Conservation (phyloP, 2,797 vertebrate species). For the Tolypeutes matacus region DNA sequence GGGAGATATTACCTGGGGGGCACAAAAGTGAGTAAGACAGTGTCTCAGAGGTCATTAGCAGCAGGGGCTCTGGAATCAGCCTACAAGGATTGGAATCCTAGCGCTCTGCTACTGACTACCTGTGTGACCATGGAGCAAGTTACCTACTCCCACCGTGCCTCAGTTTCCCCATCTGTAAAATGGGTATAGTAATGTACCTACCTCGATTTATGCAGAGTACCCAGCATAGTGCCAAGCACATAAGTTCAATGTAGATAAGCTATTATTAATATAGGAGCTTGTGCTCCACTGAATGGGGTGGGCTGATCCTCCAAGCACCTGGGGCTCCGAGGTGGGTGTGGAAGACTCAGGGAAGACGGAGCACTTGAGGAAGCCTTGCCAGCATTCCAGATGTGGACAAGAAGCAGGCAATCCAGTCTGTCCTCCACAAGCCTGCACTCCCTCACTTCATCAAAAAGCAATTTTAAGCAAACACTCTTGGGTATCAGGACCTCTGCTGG, state of each 20-base stretch:
- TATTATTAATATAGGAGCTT: not conserved
- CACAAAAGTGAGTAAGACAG: not conserved
- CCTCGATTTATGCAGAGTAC: constrained; percentile 40
- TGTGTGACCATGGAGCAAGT: not conserved
- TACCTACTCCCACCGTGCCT: constrained; percentile 37
- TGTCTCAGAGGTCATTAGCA: not conserved
- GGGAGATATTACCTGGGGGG: not conserved
- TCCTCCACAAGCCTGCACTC: not conserved
- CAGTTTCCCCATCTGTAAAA: constrained; percentile 73
- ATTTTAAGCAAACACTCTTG: not conserved
- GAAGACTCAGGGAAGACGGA: not conserved
- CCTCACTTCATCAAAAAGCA: not conserved
- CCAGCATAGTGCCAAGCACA: not conserved
- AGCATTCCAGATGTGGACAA: not conserved
- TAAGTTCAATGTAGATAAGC: not conserved
- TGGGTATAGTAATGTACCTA: constrained; percentile 56
- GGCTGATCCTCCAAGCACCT: not conserved
- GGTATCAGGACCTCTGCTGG: not conserved
- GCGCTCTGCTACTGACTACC: not conserved
- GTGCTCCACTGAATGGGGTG: not conserved
- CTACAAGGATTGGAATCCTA: not conserved
- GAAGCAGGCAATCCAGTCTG: not conserved
- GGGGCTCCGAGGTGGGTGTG: not conserved
- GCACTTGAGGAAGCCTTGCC: not conserved
- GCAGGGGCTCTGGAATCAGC: not conserved